Percentiles rank a stretch among this genome's conserved stretches.
phyloP scores from a whole-genome alignment of 2,888 invertebrate species.

The Andricus quercusramuli region DNA sequence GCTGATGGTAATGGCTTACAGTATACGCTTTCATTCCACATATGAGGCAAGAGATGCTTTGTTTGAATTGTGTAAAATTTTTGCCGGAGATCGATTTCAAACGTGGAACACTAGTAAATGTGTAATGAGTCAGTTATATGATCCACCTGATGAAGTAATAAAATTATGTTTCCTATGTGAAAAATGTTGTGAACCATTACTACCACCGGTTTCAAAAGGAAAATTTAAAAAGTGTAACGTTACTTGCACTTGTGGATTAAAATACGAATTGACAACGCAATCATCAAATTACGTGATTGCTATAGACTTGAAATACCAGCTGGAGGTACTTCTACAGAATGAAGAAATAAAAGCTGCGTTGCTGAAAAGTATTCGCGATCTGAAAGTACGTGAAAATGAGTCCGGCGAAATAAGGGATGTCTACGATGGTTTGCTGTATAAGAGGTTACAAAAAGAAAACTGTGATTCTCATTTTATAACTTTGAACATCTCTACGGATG shows the following conservation, averaged over 20 bases:
- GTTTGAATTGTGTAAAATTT: slow-evolving; percentile 13
- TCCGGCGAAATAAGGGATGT: neutral
- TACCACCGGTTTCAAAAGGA: slow-evolving; percentile 29
- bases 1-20: slow-evolving; percentile 1
- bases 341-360: neutral
- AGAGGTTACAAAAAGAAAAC: slow-evolving; percentile 7
- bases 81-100: slow-evolving; percentile 12
- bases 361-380: neutral
- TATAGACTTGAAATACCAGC: no score
- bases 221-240: slow-evolving; percentile 38
- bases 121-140: neutral
- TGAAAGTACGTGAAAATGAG: neutral
- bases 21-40: slow-evolving; percentile 10
- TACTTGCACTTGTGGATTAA: neutral
- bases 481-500: slow-evolving; percentile 37
- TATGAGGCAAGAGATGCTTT: no score
- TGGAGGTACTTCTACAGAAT: neutral
- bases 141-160: slow-evolving; percentile 39
- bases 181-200: slow-evolving; percentile 23
- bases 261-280: no score
- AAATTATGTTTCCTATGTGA: slow-evolving; percentile 34
- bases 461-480: neutral
- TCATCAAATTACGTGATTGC: no score
- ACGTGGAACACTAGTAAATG: slow-evolving; percentile 28
- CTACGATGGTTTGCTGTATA: slow-evolving; percentile 32